A percentile compares a stretch with the other conserved stretches of the same genome.
Conservation (phyloP, 2,113 vertebrate genomes). For the Platanista minor region DNA sequence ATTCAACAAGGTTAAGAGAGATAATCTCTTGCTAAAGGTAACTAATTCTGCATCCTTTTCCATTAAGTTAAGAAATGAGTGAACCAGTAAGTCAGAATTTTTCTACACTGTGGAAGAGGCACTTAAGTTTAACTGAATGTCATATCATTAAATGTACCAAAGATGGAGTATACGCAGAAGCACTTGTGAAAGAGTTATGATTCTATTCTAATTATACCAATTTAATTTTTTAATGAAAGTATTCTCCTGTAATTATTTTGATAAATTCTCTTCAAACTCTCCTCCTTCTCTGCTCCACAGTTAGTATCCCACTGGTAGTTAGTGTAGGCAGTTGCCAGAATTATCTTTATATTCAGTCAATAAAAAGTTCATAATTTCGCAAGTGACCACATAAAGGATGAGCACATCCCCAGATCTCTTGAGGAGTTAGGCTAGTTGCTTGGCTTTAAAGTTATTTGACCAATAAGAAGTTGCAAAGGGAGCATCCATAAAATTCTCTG, state of each 20-base stretch:
- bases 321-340: background rate
- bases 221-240: constrained; percentile 74
- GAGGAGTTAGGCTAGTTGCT: background rate
- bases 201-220: constrained; percentile 72
- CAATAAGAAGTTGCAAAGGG: background rate
- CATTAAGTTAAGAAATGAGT: constrained; percentile 17
- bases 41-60: constrained; percentile 44
- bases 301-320: constrained; percentile 37
- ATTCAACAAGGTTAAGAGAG: constrained; percentile 32
- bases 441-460: background rate
- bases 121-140: constrained; percentile 69
- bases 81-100: constrained; percentile 64
- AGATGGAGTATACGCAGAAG: constrained; percentile 53
- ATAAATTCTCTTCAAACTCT: constrained; percentile 63
- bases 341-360: constrained; percentile 11
- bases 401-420: background rate
- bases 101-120: background rate
- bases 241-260: constrained; percentile 71
- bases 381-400: background rate
- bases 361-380: constrained; percentile 40
- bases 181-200: constrained; percentile 66
- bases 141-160: constrained; percentile 70
- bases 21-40: constrained; percentile 33
- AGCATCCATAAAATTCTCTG: background rate
- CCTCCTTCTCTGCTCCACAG: constrained; percentile 36